phyloP scores from a whole-genome alignment of 2,113 vertebrate genomes.

The Rhineura floridana region DNA sequence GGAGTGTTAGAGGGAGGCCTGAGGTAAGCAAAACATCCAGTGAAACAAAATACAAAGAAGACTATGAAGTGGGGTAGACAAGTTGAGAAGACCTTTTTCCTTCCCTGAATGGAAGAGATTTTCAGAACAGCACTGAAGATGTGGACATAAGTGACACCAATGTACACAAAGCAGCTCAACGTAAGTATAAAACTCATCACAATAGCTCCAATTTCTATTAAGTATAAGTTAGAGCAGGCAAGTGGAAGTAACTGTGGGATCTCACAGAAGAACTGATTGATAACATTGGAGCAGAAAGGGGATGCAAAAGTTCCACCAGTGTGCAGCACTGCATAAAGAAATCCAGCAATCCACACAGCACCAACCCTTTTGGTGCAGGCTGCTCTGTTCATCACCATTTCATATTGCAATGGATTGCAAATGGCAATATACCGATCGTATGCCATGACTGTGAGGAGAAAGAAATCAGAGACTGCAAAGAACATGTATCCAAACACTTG shows the following conservation, averaged over 20 bases:
- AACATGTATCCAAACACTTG: neutral
- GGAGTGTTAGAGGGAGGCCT: neutral
- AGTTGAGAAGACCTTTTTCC: neutral
- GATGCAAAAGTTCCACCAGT: neutral
- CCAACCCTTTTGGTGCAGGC: neutral
- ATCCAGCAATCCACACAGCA: neutral
- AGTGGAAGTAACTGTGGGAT: neutral
- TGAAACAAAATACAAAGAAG: neutral
- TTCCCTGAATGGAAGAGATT: neutral
- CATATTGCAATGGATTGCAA: neutral
- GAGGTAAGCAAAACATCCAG: neutral
- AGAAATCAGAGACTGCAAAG: neutral
- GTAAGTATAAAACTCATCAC: neutral
- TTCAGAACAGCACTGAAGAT: neutral
- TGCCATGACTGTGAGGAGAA: neutral
- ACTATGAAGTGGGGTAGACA: constrained; percentile 6
- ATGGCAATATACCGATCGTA: neutral
- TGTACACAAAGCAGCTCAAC: neutral
- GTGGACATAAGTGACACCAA: neutral
- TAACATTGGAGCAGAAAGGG: neutral
- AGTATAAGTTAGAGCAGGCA: neutral
- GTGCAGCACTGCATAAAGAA: neutral
- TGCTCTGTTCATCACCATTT: neutral
- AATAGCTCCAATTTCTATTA: neutral
- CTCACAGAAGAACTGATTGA: constrained; percentile 2